Percentiles rank a stretch among this genome's conserved stretches.
Evolutionary conservation across 2,888 invertebrate genomes (phyloP).

Genomic region (Tetanocera ferruginea): DNA sequence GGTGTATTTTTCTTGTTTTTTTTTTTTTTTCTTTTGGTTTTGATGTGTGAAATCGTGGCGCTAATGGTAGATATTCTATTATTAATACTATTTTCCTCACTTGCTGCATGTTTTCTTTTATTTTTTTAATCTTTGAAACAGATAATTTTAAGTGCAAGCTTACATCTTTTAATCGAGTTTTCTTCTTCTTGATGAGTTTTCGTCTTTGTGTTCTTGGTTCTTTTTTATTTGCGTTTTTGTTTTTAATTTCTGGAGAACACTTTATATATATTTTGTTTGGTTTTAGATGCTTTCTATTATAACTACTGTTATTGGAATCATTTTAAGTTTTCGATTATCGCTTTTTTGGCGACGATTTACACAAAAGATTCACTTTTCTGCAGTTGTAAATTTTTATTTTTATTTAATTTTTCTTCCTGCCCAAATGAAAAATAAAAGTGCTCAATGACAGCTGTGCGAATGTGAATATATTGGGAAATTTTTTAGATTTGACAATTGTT

Average conservation of each 20-base stretch:
- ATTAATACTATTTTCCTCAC: neutral
- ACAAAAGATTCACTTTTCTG: neutral
- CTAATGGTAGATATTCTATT: neutral
- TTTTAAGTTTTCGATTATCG: neutral
- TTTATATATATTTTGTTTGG: neutral
- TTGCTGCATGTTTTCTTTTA: neutral
- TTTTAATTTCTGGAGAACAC: neutral
- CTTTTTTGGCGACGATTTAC: neutral
- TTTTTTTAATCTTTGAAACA: neutral
- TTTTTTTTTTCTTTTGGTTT: too few species aligned
- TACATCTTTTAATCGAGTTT: constrained; percentile 20
- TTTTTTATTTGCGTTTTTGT: constrained; percentile 1
- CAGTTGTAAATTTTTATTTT: constrained; percentile 4
- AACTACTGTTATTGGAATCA: neutral
- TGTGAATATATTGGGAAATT: neutral
- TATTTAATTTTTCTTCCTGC: neutral
- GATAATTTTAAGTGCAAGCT: constrained; percentile 4
- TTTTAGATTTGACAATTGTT: neutral
- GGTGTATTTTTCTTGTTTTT: too few species aligned
- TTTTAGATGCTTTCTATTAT: neutral
- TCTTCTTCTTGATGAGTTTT: neutral
- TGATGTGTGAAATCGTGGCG: too few species aligned
- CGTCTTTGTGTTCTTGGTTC: neutral
- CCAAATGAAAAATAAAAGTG: constrained; percentile 6
- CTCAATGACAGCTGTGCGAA: neutral